Percentiles rank a stretch among this genome's conserved stretches.
Evolutionary conservation across 2,888 invertebrate genomes (phyloP).

Genomic region (Lithophane leautieri): DNA sequence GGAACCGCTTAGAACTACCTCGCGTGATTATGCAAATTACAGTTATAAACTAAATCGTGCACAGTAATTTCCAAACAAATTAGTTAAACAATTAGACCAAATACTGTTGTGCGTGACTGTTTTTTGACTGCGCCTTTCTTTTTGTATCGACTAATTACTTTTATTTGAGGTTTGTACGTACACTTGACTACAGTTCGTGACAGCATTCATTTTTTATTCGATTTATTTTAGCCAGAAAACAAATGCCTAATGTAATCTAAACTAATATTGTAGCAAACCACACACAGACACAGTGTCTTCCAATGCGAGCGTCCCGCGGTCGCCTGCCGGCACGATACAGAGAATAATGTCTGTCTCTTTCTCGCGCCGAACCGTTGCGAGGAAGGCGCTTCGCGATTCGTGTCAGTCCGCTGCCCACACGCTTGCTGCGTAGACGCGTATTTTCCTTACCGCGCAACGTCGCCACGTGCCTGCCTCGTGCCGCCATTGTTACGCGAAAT

Average conservation of each 20-base stretch:
- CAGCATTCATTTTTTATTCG: background rate
- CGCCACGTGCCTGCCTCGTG: too few species aligned
- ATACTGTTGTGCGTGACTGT: conserved; percentile 52
- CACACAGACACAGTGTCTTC: too few species aligned
- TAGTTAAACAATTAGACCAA: conserved; percentile 39
- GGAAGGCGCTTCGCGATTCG: too few species aligned
- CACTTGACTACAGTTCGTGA: conserved; percentile 32
- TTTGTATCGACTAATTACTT: conserved; percentile 20
- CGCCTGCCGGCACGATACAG: too few species aligned
- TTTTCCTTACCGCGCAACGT: too few species aligned
- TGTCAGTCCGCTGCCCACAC: too few species aligned
- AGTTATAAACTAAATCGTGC: conserved; percentile 28
- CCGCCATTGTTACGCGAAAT: too few species aligned
- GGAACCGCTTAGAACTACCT: conserved; percentile 18
- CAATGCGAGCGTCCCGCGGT: too few species aligned
- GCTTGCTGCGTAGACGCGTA: too few species aligned
- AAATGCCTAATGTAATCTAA: background rate
- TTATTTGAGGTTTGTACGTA: conserved; percentile 5
- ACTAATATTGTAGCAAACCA: too few species aligned
- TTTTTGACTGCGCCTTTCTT: conserved; percentile 23
- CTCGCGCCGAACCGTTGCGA: too few species aligned
- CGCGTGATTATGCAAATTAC: conserved; percentile 45
- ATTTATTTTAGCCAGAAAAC: conserved; percentile 9
- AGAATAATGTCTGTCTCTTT: too few species aligned
- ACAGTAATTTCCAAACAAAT: conserved; percentile 43